Percentiles rank a stretch among this genome's conserved stretches.
Evolutionary conservation across 2,113 vertebrate species (phyloP).

Genomic region (Morone chrysops): DNA sequence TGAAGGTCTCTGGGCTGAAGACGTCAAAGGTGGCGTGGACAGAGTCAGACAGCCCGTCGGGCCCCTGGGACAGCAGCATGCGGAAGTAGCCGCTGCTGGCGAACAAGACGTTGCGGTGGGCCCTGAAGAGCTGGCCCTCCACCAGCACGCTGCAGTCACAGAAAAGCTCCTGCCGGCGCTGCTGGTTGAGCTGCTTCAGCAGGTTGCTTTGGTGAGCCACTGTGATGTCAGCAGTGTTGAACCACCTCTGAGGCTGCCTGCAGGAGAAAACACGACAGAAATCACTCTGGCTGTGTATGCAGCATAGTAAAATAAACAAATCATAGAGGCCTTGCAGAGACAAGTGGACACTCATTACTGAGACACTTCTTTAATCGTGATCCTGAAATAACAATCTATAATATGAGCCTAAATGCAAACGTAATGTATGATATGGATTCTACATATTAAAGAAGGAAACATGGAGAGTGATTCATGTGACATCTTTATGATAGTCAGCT

Average conservation of each 20-base stretch:
- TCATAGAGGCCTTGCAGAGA: neutral
- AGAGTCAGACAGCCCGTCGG: slow-evolving; percentile 83
- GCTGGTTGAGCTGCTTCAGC: slow-evolving; percentile 94
- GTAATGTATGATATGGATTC: neutral
- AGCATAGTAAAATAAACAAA: neutral
- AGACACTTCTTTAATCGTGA: neutral
- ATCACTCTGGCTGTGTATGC: slow-evolving; percentile 6
- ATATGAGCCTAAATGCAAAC: neutral
- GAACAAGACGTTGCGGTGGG: slow-evolving; percentile 95
- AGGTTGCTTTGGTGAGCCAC: slow-evolving; percentile 92
- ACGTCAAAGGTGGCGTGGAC: slow-evolving; percentile 93
- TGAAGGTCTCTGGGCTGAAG: slow-evolving; percentile 94
- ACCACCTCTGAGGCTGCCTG: slow-evolving; percentile 81
- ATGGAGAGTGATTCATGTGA: neutral
- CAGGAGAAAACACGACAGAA: slow-evolving; percentile 58
- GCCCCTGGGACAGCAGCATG: slow-evolving; percentile 94
- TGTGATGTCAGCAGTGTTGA: slow-evolving; percentile 92
- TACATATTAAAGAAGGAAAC: neutral
- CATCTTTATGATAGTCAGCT: neutral
- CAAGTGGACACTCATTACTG: neutral
- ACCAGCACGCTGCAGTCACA: slow-evolving; percentile 96
- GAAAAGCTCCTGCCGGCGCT: slow-evolving; percentile 93
- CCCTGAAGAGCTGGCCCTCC: slow-evolving; percentile 94
- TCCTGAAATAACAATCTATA: neutral
- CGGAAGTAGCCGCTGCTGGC: slow-evolving; percentile 98